These are phyloP conservation scores for Ypsolopha scabrella DNA, from an alignment of 2,888 invertebrate species.

Conservation along the genomic window DNA sequence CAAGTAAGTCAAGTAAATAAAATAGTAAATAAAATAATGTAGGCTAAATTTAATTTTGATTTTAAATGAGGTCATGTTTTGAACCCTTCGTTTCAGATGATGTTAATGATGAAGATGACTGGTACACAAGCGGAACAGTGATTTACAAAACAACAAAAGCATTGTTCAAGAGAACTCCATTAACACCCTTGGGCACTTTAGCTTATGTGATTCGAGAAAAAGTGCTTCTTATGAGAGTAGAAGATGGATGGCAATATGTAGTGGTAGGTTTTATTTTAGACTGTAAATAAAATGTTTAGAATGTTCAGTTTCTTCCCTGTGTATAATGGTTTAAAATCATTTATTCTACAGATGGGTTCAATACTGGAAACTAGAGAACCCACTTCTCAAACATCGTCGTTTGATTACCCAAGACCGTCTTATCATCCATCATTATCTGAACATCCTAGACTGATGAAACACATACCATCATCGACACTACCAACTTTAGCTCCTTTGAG, in stretches of 20 bases:
- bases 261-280: conserved; percentile 20
- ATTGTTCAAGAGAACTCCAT: conserved; percentile 37
- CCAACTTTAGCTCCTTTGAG: too few species aligned
- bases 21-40: not conserved
- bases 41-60: not conserved
- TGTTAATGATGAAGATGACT: conserved; percentile 27
- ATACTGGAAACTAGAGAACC: conserved; percentile 12
- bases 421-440: too few species aligned
- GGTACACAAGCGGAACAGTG: conserved; percentile 32
- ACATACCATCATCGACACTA: too few species aligned
- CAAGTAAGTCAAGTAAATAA: not conserved
- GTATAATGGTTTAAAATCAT: not conserved
- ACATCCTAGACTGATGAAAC: too few species aligned
- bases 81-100: not conserved
- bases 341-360: conserved; percentile 20
- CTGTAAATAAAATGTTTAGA: not conserved
- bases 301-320: not conserved
- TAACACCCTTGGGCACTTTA: conserved; percentile 39
- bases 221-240: conserved; percentile 41
- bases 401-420: too few species aligned
- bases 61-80: not conserved
- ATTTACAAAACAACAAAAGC: conserved; percentile 35
- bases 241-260: conserved; percentile 45
- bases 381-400: too few species aligned
- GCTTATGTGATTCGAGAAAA: conserved; percentile 48